A percentile compares a stretch with the other conserved stretches of the same genome.
Conservation (phyloP, 1,140 invertebrate species). For the Brachionus koreanus region DNA sequence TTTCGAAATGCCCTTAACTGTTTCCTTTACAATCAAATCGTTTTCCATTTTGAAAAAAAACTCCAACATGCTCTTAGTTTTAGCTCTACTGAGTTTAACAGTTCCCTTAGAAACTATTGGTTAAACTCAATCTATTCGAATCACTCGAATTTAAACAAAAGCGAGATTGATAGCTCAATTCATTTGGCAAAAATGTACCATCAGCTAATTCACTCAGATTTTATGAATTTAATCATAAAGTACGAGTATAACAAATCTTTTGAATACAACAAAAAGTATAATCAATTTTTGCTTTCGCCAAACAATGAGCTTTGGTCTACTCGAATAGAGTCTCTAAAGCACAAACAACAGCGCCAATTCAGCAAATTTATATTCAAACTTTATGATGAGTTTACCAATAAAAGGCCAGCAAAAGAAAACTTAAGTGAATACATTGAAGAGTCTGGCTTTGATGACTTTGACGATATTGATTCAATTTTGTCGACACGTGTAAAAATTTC, state of each 20-base stretch:
- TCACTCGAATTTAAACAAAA: neutral
- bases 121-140: neutral
- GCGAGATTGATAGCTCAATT: constrained; percentile 11
- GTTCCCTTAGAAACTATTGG: neutral
- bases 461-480: neutral
- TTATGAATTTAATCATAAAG: constrained; percentile 28
- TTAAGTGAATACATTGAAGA: neutral
- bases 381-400: neutral
- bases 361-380: constrained; percentile 20
- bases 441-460: constrained; percentile 2
- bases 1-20: neutral
- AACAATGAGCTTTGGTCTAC: neutral
- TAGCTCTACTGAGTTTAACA: neutral
- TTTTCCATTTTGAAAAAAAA: neutral
- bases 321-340: neutral
- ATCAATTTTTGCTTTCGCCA: constrained; percentile 9
- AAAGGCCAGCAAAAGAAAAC: neutral
- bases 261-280: constrained; percentile 35
- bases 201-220: constrained; percentile 23
- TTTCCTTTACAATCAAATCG: neutral
- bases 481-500: neutral
- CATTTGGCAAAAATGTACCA: constrained; percentile 34
- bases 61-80: neutral
- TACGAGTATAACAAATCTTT: neutral
- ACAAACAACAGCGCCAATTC: constrained; percentile 30